Evolutionary conservation across 2,888 invertebrate species (phyloP).

Genomic region (Zaprionus lineosus): DNA sequence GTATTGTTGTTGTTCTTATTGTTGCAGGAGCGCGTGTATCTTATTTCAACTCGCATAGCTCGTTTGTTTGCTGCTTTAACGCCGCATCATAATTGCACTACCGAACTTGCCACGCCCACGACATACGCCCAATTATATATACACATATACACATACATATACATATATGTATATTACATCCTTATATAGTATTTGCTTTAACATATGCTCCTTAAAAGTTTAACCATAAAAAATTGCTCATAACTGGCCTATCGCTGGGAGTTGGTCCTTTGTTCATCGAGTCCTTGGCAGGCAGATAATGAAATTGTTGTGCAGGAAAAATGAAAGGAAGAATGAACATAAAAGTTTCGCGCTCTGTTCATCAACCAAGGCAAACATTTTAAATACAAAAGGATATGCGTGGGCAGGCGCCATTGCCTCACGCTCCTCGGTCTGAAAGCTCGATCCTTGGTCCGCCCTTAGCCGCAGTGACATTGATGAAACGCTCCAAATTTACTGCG

Average conservation of each 20-base stretch:
- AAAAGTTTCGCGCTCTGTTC: constrained; percentile 56
- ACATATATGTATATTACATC: constrained; percentile 26
- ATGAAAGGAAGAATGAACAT: constrained; percentile 6
- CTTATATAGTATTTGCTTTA: too few relatives aligned
- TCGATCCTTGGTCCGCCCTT: constrained; percentile 31
- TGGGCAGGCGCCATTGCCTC: constrained; percentile 46
- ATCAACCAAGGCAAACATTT: constrained; percentile 71
- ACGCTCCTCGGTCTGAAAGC: not conserved
- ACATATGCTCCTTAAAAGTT: too few relatives aligned
- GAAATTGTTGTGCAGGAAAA: constrained; percentile 66
- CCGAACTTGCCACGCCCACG: constrained; percentile 23
- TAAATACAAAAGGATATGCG: constrained; percentile 79
- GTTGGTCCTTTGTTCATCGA: constrained; percentile 17
- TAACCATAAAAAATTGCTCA: constrained; percentile 66
- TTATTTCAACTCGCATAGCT: constrained; percentile 8
- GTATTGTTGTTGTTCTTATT: constrained; percentile 11
- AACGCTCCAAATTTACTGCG: constrained; percentile 73
- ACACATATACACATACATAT: not conserved
- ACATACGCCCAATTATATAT: not conserved
- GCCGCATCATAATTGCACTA: constrained; percentile 43
- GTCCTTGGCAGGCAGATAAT: constrained; percentile 61
- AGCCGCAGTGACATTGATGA: constrained; percentile 72
- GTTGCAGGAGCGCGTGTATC: constrained; percentile 50
- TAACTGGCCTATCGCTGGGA: constrained; percentile 50
- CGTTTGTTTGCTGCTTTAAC: constrained; percentile 7